Evolutionary conservation across 1,140 invertebrate species (phyloP), one percentile per base, ranked within the genome.

Genomic region (Drosophila parabipectinata): DNA sequence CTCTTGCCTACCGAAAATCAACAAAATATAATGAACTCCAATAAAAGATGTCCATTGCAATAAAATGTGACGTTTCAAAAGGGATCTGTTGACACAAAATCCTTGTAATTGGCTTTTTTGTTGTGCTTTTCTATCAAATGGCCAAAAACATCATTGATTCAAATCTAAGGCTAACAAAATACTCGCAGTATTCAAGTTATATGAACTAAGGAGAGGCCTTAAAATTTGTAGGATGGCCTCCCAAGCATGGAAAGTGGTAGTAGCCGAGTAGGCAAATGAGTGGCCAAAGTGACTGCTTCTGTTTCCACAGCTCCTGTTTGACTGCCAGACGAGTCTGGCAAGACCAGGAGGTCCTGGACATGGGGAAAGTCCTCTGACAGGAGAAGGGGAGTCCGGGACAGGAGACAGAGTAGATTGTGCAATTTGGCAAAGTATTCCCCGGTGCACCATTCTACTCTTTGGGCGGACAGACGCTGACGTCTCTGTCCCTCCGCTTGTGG

Each of bases 401-500:
- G 45, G 39, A 45, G 60, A 52, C 51, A 44, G 60, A 54, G 67
- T 71, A 71, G 67, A 71, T 69, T 77, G 73, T 81, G 83, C 84
- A 88, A 88, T 88, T 88, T 88, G 83, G 83, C 61, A 88, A 88
- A 88, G 83, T 88, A 83, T 88, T 88, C 83, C 83, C 83, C 79
- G 72, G 68, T 88, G 82, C 56, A 68, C 79, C 41, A 83, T 88
- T 88, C 62, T 52, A 87, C 84, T 78, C 80, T 72, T 72, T 72
- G 73, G 52, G 57, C 58, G 53, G 68, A 41, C 18, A 44, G 28
- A 41, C 50, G 55, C 21, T 34, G 21, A 24, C 9, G 34, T 55
- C 55, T 48, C n/a, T 28, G 21, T 37, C 34, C 51, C 5, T 41
- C 30, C 15, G 18, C 41, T 45, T 57, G 28, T 8, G 28, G 41